These are phyloP conservation scores for Empidonax traillii DNA, from an alignment of 2,113 vertebrate species.

Conservation along the genomic window DNA sequence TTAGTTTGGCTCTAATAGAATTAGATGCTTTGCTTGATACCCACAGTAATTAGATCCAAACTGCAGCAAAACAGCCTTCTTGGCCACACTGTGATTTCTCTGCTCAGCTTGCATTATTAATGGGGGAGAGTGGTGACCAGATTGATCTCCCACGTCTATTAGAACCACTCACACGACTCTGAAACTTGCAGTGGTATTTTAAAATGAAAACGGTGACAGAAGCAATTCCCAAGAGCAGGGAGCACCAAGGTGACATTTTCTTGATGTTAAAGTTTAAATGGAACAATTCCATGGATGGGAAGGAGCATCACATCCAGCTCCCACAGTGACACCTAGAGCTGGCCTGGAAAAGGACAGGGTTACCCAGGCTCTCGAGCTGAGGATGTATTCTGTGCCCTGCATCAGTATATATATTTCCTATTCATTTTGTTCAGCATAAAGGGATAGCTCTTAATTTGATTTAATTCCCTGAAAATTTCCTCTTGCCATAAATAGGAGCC, in stretches of 20 bases:
- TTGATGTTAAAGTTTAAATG: slow-evolving; percentile 57
- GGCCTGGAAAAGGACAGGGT: slow-evolving; percentile 18
- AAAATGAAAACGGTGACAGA: slow-evolving; percentile 41
- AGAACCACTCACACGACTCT: background rate
- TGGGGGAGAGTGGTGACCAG: background rate
- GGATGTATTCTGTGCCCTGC: background rate
- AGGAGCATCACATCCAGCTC: slow-evolving; percentile 25
- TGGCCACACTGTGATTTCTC: background rate
- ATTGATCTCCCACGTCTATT: background rate
- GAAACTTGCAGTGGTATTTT: background rate
- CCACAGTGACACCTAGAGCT: slow-evolving; percentile 49
- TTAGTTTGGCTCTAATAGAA: slow-evolving; percentile 2
- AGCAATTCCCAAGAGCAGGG: slow-evolving; percentile 47
- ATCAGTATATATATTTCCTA: background rate
- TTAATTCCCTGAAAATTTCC: slow-evolving; percentile 28
- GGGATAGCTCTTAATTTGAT: slow-evolving; percentile 16
- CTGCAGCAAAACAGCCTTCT: background rate
- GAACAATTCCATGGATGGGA: slow-evolving; percentile 22
- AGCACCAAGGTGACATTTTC: slow-evolving; percentile 62
- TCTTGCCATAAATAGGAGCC: slow-evolving; percentile 15
- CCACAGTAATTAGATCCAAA: background rate
- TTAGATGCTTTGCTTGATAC: background rate
- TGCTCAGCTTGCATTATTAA: background rate
- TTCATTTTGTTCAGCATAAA: slow-evolving; percentile 1
- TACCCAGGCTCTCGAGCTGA: background rate